Evolutionary conservation across 2,888 invertebrate species (phyloP), one percentile per base, ranked within the genome.

Genomic region (Drosophila phalerata): DNA sequence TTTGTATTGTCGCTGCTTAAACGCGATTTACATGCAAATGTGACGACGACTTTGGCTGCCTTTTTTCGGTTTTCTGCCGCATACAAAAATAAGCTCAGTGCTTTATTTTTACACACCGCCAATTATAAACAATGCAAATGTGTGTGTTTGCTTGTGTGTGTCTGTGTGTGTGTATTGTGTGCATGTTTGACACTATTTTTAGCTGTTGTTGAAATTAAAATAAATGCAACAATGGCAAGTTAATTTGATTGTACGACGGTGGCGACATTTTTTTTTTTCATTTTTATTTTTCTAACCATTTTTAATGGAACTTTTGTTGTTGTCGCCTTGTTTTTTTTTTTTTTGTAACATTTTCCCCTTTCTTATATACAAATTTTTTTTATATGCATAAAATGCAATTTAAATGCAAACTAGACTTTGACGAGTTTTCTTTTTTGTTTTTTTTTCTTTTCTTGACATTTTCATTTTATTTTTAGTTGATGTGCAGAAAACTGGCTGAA

Each of bases 91-190:
- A 83, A 87, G 77, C 74, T 73, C 73, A 66, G 67, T 69, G 85
- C 78, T 82, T 84, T 84, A 84, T 84, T 84, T 84, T 84, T 84
- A 84, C 80, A 73, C 88, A 82, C 83, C 82, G 85, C 83, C 84
- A 84, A 84, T 84, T 84, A 84, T 87, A 87, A 87, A 78, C 78
- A 82, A 82, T 43, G 43, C n/a, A 32, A n/a, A 55, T 76, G 56
- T 65, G 32, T 47, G 48, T 60, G 58, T 60, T 15, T 42, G 55
- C 22, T 8, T 28, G 28, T 28, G 28, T 28, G 8, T 56, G 51
- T 51, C 57, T 60, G 32, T 63, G 61, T 45, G 48, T 66, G 62
- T 38, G 47, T 51, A 32, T 58, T 3, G 45, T 67, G 56, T 63
- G 43, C 75, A 69, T 79, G 70, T 76, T 72, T 63, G 74, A 28